phyloP scores from a whole-genome alignment of 64 coral and sea anemone species.

The Montipora foliosa region DNA sequence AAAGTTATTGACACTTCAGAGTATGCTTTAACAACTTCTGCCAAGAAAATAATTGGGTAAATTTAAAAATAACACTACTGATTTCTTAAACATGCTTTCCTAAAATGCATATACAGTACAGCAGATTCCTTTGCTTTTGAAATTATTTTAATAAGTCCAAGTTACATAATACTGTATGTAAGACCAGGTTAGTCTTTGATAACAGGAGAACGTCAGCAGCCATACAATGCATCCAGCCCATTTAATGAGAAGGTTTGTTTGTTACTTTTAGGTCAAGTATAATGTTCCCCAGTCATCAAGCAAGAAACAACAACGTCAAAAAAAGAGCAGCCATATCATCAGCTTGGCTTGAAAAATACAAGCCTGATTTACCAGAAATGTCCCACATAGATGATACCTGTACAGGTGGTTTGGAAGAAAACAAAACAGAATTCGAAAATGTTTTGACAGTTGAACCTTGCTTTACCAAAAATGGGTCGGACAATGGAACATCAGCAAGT shows the following conservation, averaged over 20 bases:
- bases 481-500: background rate
- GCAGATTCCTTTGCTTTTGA: too few species aligned
- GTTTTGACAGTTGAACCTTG: background rate
- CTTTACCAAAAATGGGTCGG: background rate
- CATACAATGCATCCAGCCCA: too few species aligned
- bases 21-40: background rate
- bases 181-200: too few species aligned
- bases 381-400: background rate
- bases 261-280: background rate
- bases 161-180: too few species aligned
- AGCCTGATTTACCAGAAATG: slow-evolving; percentile 53
- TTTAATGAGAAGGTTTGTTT: too few species aligned
- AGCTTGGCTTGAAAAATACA: slow-evolving; percentile 73
- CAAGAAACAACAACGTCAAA: slow-evolving; percentile 49
- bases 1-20: slow-evolving; percentile 31
- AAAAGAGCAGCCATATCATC: slow-evolving; percentile 61
- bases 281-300: slow-evolving; percentile 16
- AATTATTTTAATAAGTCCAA: too few species aligned
- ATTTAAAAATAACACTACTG: background rate
- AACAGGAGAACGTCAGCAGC: too few species aligned
- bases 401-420: background rate
- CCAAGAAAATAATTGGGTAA: slow-evolving; percentile 17
- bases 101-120: too few species aligned
- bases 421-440: background rate
- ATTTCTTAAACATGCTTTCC: too few species aligned